phyloP scores from a whole-genome alignment of 2,797 vertebrate genomes.

The Mormyrops attenuatus region DNA sequence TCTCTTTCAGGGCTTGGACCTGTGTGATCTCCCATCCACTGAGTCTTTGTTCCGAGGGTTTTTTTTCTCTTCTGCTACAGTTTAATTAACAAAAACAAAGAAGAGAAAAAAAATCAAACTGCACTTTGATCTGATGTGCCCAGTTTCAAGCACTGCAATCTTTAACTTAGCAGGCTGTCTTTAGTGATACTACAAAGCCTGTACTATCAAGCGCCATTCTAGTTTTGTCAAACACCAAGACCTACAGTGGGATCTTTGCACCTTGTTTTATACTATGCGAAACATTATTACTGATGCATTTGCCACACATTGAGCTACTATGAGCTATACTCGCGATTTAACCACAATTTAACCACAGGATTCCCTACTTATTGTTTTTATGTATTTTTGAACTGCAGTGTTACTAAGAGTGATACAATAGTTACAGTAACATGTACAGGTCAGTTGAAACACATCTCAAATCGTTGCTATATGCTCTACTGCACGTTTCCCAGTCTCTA shows the following conservation, averaged over 20 bases:
- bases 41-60: constrained; percentile 48
- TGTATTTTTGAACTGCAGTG: not conserved
- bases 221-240: not conserved
- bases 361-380: not conserved
- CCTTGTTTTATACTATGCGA: not conserved
- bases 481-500: not conserved
- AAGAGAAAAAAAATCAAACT: not conserved
- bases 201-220: not conserved
- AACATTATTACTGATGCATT: not conserved
- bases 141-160: not conserved
- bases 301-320: not conserved
- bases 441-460: not conserved
- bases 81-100: constrained; percentile 36
- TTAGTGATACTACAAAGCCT: not conserved
- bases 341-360: not conserved
- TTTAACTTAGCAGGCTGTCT: not conserved
- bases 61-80: constrained; percentile 20
- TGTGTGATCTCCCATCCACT: constrained; percentile 71
- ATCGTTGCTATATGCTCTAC: not conserved
- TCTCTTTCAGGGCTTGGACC: constrained; percentile 61
- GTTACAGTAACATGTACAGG: not conserved
- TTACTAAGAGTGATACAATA: not conserved
- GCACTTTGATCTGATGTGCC: not conserved
- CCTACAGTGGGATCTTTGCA: not conserved
- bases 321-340: not conserved